phyloP scores from a whole-genome alignment of 2,888 invertebrate species.

The Meloe dianella region DNA sequence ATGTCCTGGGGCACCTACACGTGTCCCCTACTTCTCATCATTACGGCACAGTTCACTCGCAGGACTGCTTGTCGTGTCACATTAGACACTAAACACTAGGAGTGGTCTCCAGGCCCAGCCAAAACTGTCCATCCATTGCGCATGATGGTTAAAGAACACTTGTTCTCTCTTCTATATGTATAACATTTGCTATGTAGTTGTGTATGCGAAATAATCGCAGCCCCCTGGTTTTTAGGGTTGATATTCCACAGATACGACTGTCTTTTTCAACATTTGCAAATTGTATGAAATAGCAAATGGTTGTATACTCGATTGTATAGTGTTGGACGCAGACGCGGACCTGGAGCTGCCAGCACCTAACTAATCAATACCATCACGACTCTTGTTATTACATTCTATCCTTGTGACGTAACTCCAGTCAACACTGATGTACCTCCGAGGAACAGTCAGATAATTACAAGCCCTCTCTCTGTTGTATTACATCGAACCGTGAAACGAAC shows the following conservation, averaged over 20 bases:
- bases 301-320: conserved; percentile 41
- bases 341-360: conserved; percentile 59
- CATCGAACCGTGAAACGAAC: background rate
- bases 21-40: conserved; percentile 59
- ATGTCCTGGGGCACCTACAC: conserved; percentile 60
- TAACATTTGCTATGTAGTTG: background rate
- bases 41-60: conserved; percentile 55
- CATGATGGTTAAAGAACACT: conserved; percentile 50
- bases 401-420: conserved; percentile 56
- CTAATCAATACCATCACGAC: conserved; percentile 56
- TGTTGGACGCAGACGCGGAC: conserved; percentile 59
- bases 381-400: conserved; percentile 49
- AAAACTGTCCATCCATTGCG: conserved; percentile 52
- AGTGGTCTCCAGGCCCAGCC: conserved; percentile 58
- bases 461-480: background rate
- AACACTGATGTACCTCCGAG: conserved; percentile 51
- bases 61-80: conserved; percentile 55
- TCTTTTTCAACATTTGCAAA: conserved; percentile 31
- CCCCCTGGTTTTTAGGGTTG: conserved; percentile 29
- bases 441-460: conserved; percentile 31
- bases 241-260: background rate
- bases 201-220: conserved; percentile 55
- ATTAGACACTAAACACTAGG: conserved; percentile 57
- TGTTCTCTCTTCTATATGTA: background rate
- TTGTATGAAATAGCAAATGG: conserved; percentile 43